phyloP scores from a whole-genome alignment of 2,113 vertebrate genomes.

The Pseudorectes ferrugineus region DNA sequence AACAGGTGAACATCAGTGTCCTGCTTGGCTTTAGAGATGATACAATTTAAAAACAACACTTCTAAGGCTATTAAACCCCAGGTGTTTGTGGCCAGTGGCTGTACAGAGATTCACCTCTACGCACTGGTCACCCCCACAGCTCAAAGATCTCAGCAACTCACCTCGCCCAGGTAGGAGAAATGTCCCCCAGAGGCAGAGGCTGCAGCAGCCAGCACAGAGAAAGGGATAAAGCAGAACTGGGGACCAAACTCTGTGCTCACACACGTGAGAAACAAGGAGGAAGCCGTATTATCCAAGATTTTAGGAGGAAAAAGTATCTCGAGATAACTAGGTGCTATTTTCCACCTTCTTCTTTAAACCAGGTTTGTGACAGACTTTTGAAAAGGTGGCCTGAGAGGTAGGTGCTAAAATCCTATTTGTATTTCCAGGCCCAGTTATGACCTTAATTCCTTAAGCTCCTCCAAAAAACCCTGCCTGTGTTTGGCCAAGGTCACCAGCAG shows the following conservation, averaged over 20 bases:
- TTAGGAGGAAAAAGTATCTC: neutral
- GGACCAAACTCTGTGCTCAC: neutral
- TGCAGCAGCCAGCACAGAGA: neutral
- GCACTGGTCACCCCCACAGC: rapidly evolving
- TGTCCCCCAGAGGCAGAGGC: neutral
- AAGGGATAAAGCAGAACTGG: neutral
- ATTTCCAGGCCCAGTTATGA: neutral
- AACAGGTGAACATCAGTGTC: rapidly evolving
- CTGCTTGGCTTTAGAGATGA: neutral
- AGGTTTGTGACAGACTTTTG: neutral
- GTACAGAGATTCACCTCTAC: too few relatives aligned
- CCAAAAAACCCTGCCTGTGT: neutral
- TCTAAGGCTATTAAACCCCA: neutral
- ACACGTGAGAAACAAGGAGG: rapidly evolving
- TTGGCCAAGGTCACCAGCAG: neutral
- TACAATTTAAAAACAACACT: rapidly evolving
- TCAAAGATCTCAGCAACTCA: neutral
- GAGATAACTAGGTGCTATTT: neutral
- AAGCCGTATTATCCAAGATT: rapidly evolving
- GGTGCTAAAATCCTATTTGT: neutral
- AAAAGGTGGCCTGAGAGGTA: neutral
- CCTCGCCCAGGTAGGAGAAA: neutral
- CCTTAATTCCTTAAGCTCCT: slow-evolving; percentile 41
- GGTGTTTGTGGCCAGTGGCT: neutral
- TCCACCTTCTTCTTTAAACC: neutral